Evolutionary conservation across 2,113 vertebrate genomes (phyloP).

Genomic region (Pycnonotus jocosus): DNA sequence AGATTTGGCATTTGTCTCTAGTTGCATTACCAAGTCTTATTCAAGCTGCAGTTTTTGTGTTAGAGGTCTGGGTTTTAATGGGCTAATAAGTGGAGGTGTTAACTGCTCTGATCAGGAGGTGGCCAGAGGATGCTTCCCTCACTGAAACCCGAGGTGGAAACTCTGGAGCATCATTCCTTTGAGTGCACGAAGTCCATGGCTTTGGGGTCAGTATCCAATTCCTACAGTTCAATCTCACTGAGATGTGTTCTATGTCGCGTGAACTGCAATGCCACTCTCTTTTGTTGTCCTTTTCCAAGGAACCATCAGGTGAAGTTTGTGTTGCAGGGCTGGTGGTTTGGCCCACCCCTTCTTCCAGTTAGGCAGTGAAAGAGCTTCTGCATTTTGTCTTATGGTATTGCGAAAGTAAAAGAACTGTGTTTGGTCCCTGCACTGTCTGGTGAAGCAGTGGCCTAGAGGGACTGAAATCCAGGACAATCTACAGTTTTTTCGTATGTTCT

Average conservation of each 20-base stretch:
- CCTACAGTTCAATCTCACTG: neutral
- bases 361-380: neutral
- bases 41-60: neutral
- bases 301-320: neutral
- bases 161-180: neutral
- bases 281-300: neutral
- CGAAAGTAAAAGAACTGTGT: neutral
- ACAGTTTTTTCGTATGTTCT: neutral
- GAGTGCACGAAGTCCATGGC: neutral
- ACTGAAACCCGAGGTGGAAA: neutral
- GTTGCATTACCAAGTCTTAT: neutral
- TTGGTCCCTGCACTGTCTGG: neutral
- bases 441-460: neutral
- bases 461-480: neutral
- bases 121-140: neutral
- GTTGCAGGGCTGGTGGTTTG: neutral
- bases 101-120: neutral
- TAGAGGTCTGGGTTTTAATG: neutral
- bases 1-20: neutral
- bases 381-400: neutral
- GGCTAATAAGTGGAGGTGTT: neutral
- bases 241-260: neutral
- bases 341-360: neutral
- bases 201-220: neutral
- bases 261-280: fast-evolving